phyloP scores from a whole-genome alignment of 2,797 vertebrate species.

The Periparus ater region DNA sequence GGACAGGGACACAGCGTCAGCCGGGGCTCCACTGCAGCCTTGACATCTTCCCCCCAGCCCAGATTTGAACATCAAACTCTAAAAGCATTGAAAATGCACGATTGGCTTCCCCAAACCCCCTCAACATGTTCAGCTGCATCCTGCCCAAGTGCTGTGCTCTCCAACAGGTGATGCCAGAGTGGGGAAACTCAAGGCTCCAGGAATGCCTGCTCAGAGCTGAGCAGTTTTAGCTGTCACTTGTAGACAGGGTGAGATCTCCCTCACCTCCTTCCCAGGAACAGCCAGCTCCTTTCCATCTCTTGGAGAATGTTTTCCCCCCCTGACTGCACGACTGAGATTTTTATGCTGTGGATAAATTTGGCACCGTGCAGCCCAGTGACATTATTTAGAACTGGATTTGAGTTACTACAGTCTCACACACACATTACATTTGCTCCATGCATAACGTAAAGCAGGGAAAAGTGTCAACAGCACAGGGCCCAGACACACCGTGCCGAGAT shows the following conservation, averaged over 20 bases:
- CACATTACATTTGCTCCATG: not conserved
- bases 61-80: fast-evolving
- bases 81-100: fast-evolving
- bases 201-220: not conserved
- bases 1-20: not conserved
- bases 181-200: not conserved
- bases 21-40: fast-evolving
- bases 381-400: slow-evolving; percentile 57
- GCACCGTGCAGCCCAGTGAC: not conserved
- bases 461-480: slow-evolving; percentile 42
- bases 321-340: not conserved
- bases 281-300: slow-evolving; percentile 27
- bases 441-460: slow-evolving; percentile 30
- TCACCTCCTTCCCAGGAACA: not conserved
- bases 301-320: not conserved
- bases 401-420: slow-evolving; percentile 46
- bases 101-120: not conserved
- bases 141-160: not conserved
- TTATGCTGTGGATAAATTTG: slow-evolving; percentile 10
- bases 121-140: not conserved
- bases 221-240: not conserved
- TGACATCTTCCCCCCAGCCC: fast-evolving
- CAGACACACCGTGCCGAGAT: not conserved
- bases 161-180: not conserved
- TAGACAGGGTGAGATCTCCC: not conserved